Conservation (phyloP, 2,888 invertebrate species). For the Cheilosia vulpina region DNA sequence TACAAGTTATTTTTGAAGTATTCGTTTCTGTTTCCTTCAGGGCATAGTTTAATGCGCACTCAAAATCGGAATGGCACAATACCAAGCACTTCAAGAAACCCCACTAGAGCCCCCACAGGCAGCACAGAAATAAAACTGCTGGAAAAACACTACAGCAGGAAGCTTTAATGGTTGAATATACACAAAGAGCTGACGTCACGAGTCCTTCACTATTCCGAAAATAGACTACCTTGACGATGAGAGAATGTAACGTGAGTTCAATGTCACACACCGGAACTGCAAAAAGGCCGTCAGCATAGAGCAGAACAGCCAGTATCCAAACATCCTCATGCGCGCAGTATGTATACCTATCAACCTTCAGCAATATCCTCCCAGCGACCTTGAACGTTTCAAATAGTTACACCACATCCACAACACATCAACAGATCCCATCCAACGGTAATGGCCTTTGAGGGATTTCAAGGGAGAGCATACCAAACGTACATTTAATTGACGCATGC, state of each 20-base stretch:
- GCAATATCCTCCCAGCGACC: conserved; percentile 68
- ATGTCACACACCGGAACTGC: conserved; percentile 74
- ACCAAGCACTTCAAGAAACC: not conserved
- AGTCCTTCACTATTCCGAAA: conserved; percentile 64
- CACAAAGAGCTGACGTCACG: conserved; percentile 55
- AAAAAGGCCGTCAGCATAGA: conserved; percentile 51
- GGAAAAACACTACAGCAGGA: not conserved
- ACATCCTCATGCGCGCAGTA: conserved; percentile 46
- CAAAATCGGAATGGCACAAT: not conserved
- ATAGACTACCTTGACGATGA: conserved; percentile 65
- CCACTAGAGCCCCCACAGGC: not conserved
- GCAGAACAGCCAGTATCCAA: conserved; percentile 20
- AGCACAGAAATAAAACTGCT: conserved; percentile 10
- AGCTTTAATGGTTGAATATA: conserved; percentile 48
- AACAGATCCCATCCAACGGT: conserved; percentile 42
- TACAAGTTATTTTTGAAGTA: not conserved
- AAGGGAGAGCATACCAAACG: conserved; percentile 40
- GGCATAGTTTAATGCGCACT: conserved; percentile 1
- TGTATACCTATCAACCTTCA: conserved; percentile 53
- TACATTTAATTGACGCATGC: conserved; percentile 61
- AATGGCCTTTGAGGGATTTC: conserved; percentile 67
- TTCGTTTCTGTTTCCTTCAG: not conserved
- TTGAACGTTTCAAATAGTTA: conserved; percentile 57
- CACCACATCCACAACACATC: conserved; percentile 7
- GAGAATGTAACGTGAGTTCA: conserved; percentile 70